Percentiles rank a stretch among this genome's conserved stretches.
phyloP scores from a whole-genome alignment of 1,140 invertebrate genomes.

The Drosophila nannoptera region DNA sequence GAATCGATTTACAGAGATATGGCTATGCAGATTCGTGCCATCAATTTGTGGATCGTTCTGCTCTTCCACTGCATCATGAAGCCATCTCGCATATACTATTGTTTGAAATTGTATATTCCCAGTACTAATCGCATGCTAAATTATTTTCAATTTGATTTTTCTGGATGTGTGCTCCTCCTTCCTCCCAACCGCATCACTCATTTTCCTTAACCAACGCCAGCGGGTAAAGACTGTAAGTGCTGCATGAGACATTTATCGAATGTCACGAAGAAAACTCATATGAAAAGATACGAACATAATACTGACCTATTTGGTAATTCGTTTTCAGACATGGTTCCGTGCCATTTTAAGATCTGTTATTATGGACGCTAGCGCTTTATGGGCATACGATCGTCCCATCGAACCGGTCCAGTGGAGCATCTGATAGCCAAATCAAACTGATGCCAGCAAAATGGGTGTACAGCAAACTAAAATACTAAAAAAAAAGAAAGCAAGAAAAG shows the following conservation, averaged over 20 bases:
- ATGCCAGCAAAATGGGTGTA: constrained; percentile 21
- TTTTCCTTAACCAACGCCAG: too few relatives aligned
- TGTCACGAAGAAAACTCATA: too few relatives aligned
- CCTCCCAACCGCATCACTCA: constrained; percentile 20
- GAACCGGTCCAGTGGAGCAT: constrained; percentile 4
- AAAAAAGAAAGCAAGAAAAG: constrained; percentile 1
- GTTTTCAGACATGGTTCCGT: constrained; percentile 68
- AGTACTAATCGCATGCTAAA: too few relatives aligned
- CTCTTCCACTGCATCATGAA: too few relatives aligned
- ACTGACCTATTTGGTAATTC: not conserved
- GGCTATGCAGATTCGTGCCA: too few relatives aligned
- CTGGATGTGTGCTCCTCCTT: constrained; percentile 40
- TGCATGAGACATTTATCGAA: constrained; percentile 41
- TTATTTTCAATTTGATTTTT: not conserved
- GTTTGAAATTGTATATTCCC: too few relatives aligned
- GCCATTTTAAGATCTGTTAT: constrained; percentile 77
- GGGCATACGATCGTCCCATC: constrained; percentile 48
- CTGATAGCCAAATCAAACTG: not conserved
- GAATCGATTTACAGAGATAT: too few relatives aligned
- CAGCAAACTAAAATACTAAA: constrained; percentile 10
- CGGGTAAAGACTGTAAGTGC: constrained; percentile 77
- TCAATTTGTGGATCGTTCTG: too few relatives aligned
- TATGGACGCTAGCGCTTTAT: constrained; percentile 74
- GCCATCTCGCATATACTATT: too few relatives aligned
- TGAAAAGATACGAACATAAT: too few relatives aligned